A percentile compares a stretch with the other conserved stretches of the same genome.
Conservation (phyloP, 2,113 vertebrate species). For the Atrichornis clamosus region DNA sequence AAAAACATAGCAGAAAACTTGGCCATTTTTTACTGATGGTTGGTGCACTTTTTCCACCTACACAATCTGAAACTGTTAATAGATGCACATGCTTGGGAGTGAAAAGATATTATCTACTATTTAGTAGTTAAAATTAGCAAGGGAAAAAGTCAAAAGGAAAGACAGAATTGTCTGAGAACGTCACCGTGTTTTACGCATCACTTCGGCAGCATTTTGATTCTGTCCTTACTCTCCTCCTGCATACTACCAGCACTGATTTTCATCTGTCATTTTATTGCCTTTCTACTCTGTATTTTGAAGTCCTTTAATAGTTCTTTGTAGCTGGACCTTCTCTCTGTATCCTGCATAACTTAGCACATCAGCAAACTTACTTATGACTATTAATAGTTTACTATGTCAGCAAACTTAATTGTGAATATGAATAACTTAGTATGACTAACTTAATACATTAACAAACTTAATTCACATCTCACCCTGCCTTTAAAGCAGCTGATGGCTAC, state of each 20-base stretch:
- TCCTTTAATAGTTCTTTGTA: background rate
- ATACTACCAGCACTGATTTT: background rate
- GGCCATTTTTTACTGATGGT: background rate
- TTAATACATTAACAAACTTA: background rate
- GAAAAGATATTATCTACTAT: background rate
- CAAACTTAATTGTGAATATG: background rate
- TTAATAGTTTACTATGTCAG: background rate
- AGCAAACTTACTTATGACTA: background rate
- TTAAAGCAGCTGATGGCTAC: background rate
- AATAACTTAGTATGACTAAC: background rate
- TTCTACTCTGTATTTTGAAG: background rate
- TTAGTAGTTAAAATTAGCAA: background rate
- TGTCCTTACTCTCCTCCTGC: background rate
- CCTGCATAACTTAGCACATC: background rate
- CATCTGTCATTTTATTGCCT: background rate
- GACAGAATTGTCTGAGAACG: background rate
- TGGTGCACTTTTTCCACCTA: background rate
- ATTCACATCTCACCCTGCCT: background rate
- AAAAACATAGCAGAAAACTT: background rate
- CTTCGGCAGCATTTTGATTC: background rate
- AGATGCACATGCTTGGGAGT: accelerated
- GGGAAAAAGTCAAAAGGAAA: background rate
- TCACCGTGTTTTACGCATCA: background rate
- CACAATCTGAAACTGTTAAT: background rate
- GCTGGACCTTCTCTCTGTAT: background rate